Base-by-base conservation (phyloP, 2,113 vertebrate genomes). In the Paracanthobrama guichenoti region DNA sequence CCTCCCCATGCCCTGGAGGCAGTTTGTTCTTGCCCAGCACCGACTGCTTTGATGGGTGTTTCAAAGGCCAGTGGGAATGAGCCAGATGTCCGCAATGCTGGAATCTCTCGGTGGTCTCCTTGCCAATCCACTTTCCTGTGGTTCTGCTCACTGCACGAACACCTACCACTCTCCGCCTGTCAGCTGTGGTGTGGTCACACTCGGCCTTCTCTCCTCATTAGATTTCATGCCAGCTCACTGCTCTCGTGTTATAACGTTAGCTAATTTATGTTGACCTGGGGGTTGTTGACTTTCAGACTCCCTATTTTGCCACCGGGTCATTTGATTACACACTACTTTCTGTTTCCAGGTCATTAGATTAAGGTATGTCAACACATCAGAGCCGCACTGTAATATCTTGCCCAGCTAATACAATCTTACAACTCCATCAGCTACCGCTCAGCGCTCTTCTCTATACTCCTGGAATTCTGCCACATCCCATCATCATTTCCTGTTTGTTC, bases 341-440 rank as follows among this genome's bases (percentile, higher is more conserved):
- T 24, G 64, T 81, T 81, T 81, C 79, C 28, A 82, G 80, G 80
- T 82, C 66, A 82, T 82, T 82, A 55, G 66, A 82, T 82, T 82
- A 82, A 82, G 48, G 80, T 71, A 18, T 82, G 66, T 82, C 48
- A 42, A 71, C 80, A 71, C 80, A 82, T 82, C 66, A 71, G 79
- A 14, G 50, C 48, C 20, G 20, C 2, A 18, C 46, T 71, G 53
- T 71, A 55, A 71, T 71, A 55, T 82, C 44, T 81, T 69, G 20
- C 79, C 28, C 11, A 13, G 62, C 24, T 69, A 81, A 81, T 53
- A 55, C 22, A 35, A 39, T 57, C 6, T 35, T n/a, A 6, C 80
- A 72, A 71, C 80, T 71, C 48, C 66, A 82, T 82, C 64, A 53
- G 80, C 13, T 42, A 22, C 24, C 44, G 3, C 26, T 67, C 18